A percentile compares a stretch with the other conserved stretches of the same genome.
Evolutionary conservation across 2,113 vertebrate species (phyloP).

Genomic region (Naja naja): DNA sequence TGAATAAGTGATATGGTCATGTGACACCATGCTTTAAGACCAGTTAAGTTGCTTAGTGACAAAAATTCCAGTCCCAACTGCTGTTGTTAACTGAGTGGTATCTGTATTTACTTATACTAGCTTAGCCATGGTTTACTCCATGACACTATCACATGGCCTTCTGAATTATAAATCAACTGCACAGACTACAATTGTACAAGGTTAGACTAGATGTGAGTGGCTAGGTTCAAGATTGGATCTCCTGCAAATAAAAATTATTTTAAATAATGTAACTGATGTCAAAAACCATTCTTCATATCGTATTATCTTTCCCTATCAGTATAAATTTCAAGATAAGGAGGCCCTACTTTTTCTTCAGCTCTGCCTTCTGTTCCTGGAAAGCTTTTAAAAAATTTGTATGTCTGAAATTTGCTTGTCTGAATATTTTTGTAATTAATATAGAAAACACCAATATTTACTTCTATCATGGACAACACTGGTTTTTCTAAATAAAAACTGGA

Average conservation of each 20-base stretch:
- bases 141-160: not conserved
- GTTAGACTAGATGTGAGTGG: not conserved
- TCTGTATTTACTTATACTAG: not conserved
- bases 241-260: not conserved
- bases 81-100: not conserved
- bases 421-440: rapidly evolving
- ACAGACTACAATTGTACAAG: not conserved
- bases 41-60: not conserved
- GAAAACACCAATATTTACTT: no score
- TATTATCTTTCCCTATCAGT: not conserved
- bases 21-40: not conserved
- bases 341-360: not conserved
- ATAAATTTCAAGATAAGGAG: not conserved
- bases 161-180: not conserved
- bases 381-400: not conserved
- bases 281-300: not conserved
- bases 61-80: not conserved
- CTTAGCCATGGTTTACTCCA: not conserved
- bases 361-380: not conserved
- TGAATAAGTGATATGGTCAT: not conserved
- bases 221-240: not conserved
- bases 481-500: not conserved
- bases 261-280: not conserved
- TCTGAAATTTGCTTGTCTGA: not conserved
- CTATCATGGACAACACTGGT: not conserved